Base-by-base conservation (phyloP, 2,888 invertebrate species). In the Tribolium freemani region DNA sequence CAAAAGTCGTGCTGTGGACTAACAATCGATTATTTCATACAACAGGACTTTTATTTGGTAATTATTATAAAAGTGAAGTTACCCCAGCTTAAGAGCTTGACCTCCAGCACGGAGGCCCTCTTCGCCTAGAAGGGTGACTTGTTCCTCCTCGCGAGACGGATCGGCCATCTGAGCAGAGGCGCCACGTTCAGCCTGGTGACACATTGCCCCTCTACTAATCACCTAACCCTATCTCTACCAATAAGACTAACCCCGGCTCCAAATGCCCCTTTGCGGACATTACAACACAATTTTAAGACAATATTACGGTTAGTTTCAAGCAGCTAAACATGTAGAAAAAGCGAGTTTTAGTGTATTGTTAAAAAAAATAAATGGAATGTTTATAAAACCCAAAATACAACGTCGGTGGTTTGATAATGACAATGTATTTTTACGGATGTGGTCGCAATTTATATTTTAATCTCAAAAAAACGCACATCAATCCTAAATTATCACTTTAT, bases 81-180 rank as follows among this genome's bases (percentile, higher is more conserved):
- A 98, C 98, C 98, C 98, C 89, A 98, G 92, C 90, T 97, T 97
- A 88, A 97, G 93, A 89, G 96, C 96, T 91, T 97, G 97, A 89
- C 97, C 97, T 88, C 96, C 95, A 86, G 96, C 95, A 88, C 94
- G 92, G 87, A 96, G 93, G 86, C 94, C 96, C 90, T 98, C 98
- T 89, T 98, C 98, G 88, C 97, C 97, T 87, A 98, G 93, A 86
- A 98, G 93, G 83, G 96, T 96, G 86, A 96, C 95, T 89, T 96
- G 96, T 88, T 98, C 96, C 90, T 97, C 95, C 89, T 97, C 97
- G 85, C 95, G 93, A 87, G 94, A 94, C 87, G 96, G 96, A 89
- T 98, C 98, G 89, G 97, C 96, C 96, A 97, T 96, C 95, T 97
- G 96, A 90, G 89, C 90, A 83, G 85, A 84, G 82, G 84, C 83